Conservation (phyloP, 2,888 invertebrate species). For the Drosophila phalerata region DNA sequence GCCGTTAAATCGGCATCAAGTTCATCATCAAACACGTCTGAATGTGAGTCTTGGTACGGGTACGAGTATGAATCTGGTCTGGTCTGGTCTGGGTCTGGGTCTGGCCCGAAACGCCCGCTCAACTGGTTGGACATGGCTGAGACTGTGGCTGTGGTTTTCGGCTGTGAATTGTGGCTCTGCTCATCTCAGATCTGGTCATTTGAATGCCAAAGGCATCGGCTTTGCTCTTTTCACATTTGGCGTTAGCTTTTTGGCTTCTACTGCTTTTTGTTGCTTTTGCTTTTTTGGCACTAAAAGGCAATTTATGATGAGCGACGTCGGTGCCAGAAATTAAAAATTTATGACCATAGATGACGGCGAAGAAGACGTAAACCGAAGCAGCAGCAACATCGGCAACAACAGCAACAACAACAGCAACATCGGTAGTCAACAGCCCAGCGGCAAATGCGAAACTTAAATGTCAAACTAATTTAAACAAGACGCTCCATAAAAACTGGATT, state of each 20-base stretch:
- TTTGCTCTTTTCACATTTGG: conserved; percentile 63
- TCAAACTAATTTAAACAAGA: conserved; percentile 78
- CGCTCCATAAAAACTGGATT: conserved; percentile 76
- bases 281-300: conserved; percentile 55
- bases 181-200: conserved; percentile 60
- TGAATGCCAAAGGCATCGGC: conserved; percentile 78
- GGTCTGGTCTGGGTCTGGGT: conserved; percentile 12
- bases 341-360: conserved; percentile 53
- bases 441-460: conserved; percentile 68
- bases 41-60: conserved; percentile 16
- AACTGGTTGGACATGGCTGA: conserved; percentile 53
- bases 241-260: conserved; percentile 14
- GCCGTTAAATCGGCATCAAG: conserved; percentile 68
- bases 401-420: conserved; percentile 1
- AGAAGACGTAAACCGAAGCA: conserved; percentile 25
- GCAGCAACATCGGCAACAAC: conserved; percentile 4
- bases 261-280: not conserved
- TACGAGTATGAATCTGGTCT: not conserved
- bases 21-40: conserved; percentile 76
- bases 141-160: conserved; percentile 7
- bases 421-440: conserved; percentile 30
- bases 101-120: conserved; percentile 49
- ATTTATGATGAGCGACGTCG: conserved; percentile 74
- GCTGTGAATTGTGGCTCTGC: not conserved
- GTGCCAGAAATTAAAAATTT: conserved; percentile 70